These are phyloP conservation scores for Poeciliopsis turrubarensis DNA, from an alignment of 2,113 vertebrate genomes.

Conservation along the genomic window DNA sequence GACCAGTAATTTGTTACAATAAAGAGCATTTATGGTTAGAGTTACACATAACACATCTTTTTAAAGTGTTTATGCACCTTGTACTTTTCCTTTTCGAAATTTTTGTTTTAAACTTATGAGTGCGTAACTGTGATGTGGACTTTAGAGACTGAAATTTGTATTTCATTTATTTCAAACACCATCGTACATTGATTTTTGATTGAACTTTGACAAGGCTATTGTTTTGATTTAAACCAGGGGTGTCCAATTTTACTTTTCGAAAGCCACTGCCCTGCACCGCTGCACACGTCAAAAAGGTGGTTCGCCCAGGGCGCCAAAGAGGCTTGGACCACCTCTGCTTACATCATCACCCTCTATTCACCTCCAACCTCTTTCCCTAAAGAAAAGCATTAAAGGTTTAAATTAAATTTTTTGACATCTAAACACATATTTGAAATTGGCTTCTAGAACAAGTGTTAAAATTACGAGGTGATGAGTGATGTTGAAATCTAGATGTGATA, in stretches of 20 bases:
- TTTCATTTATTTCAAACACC: not conserved
- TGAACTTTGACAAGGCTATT: not conserved
- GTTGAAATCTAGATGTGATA: too few relatives aligned
- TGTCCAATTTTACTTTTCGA: too few relatives aligned
- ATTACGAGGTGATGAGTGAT: too few relatives aligned
- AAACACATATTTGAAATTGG: not conserved
- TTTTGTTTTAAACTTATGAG: not conserved
- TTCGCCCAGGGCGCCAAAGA: too few relatives aligned
- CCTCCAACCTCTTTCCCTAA: too few relatives aligned
- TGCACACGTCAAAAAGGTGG: too few relatives aligned
- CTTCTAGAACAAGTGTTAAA: too few relatives aligned
- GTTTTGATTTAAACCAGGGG: too few relatives aligned
- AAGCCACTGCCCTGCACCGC: too few relatives aligned
- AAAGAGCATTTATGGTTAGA: not conserved
- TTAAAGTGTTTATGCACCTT: not conserved
- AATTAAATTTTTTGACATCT: not conserved
- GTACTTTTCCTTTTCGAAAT: not conserved
- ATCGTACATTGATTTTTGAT: not conserved
- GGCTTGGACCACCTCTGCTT: not conserved
- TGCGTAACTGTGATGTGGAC: not conserved
- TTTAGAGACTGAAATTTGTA: not conserved
- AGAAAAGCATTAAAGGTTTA: not conserved
- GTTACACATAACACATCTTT: not conserved
- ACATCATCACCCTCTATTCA: not conserved
- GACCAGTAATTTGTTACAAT: constrained; percentile 1